phyloP scores from a whole-genome alignment of 1,140 invertebrate species.

The Ctenoplectra terminalis region DNA sequence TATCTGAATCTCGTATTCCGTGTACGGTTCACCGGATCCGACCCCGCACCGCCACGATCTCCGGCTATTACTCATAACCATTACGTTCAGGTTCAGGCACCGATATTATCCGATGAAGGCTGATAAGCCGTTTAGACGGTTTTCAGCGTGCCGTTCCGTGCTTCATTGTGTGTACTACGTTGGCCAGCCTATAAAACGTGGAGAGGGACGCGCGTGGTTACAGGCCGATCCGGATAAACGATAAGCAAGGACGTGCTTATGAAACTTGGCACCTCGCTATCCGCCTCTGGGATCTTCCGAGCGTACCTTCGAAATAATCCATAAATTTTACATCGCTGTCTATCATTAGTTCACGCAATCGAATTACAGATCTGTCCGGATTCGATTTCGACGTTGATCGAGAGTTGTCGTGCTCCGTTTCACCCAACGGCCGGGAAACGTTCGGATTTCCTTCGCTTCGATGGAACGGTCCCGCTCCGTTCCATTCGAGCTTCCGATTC shows the following conservation, averaged over 20 bases:
- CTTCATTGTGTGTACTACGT: conserved; percentile 7
- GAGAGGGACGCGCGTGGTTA: conserved; percentile 44
- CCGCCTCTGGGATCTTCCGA: conserved; percentile 46
- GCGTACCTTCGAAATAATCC: conserved; percentile 48
- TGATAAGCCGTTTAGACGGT: conserved; percentile 70
- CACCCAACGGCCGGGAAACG: neutral
- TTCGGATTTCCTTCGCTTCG: conserved; percentile 1
- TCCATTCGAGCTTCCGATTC: neutral
- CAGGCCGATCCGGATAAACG: conserved; percentile 55
- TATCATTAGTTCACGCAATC: conserved; percentile 46
- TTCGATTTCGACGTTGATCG: conserved; percentile 31
- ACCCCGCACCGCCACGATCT: conserved; percentile 71
- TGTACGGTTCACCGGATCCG: conserved; percentile 69
- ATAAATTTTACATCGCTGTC: conserved; percentile 48
- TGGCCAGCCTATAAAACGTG: neutral
- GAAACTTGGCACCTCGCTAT: conserved; percentile 68
- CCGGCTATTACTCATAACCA: conserved; percentile 72
- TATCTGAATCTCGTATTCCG: conserved; percentile 73
- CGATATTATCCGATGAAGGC: conserved; percentile 68
- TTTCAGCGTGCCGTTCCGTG: conserved; percentile 56
- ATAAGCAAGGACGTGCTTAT: conserved; percentile 70
- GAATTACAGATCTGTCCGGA: conserved; percentile 7
- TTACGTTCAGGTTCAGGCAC: conserved; percentile 61
- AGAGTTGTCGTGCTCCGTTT: neutral
- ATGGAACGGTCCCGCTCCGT: neutral